Conservation (phyloP, 2,113 vertebrate genomes). For the Laticauda colubrina region DNA sequence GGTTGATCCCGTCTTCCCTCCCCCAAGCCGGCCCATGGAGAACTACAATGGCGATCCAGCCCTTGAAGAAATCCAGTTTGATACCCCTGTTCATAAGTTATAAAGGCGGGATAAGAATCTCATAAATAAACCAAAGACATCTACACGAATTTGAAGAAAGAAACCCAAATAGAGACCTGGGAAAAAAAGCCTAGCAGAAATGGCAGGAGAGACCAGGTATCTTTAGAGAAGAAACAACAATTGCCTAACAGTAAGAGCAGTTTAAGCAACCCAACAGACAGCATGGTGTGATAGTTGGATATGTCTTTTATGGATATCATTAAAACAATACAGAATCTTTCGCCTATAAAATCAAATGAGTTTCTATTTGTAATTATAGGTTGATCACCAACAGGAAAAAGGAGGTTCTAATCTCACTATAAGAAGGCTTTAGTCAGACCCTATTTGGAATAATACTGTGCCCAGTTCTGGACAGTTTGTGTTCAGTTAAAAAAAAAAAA, state of each 20-base stretch:
- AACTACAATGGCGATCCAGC: no score
- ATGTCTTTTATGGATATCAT: background rate
- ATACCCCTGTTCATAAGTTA: background rate
- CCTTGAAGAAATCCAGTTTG: no score
- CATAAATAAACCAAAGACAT: background rate
- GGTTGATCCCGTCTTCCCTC: no score
- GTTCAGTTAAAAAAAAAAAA: no score
- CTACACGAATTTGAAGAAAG: background rate
- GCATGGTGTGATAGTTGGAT: background rate
- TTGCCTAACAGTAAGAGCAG: background rate
- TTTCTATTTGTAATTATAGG: background rate
- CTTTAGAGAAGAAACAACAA: background rate
- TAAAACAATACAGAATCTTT: background rate
- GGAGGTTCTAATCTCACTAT: no score
- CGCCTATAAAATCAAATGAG: background rate
- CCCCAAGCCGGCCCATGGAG: no score
- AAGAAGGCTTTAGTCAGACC: no score
- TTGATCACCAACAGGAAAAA: no score
- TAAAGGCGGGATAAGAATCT: background rate
- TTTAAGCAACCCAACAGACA: background rate
- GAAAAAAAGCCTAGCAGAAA: background rate
- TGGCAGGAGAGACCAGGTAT: background rate
- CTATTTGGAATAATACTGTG: no score
- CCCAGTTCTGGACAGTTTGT: no score
- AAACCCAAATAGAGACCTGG: background rate